Evolutionary conservation across 2,888 invertebrate genomes (phyloP).

Genomic region (Drosophila ezoana): DNA sequence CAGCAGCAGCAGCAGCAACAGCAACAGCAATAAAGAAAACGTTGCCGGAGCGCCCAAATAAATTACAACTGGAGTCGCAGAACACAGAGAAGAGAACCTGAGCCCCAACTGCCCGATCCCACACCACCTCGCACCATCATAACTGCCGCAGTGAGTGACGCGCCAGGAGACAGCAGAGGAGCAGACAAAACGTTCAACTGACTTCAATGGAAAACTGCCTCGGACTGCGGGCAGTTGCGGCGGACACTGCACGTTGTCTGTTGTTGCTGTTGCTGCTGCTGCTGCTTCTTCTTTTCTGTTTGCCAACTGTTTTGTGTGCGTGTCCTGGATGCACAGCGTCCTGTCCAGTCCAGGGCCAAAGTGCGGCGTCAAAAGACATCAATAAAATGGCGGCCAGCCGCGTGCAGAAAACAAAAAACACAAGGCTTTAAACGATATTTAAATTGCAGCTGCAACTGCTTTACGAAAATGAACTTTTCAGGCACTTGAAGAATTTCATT

Average conservation of each 20-base stretch:
- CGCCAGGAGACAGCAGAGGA: conserved; percentile 17
- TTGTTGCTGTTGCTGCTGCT: neutral
- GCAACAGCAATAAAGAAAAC: conserved; percentile 67
- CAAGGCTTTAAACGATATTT: conserved; percentile 42
- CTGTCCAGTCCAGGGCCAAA: conserved; percentile 30
- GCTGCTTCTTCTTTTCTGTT: conserved; percentile 22
- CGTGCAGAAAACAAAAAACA: conserved; percentile 14
- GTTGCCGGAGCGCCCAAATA: conserved; percentile 58
- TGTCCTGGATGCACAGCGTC: conserved; percentile 31
- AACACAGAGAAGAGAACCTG: conserved; percentile 9
- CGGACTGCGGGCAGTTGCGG: conserved; percentile 51
- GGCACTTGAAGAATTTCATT: too few relatives aligned
- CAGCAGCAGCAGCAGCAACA: conserved; percentile 35
- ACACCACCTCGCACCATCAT: conserved; percentile 14
- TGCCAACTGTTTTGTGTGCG: conserved; percentile 42
- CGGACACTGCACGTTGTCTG: conserved; percentile 23
- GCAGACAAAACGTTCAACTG: conserved; percentile 35
- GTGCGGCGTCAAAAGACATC: conserved; percentile 70
- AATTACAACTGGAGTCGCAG: conserved; percentile 62
- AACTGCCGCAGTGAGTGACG: conserved; percentile 46
- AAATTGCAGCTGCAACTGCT: conserved; percentile 25
- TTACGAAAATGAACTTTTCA: conserved; percentile 2
- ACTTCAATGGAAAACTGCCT: conserved; percentile 49
- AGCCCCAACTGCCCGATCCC: neutral
- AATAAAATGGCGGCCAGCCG: conserved; percentile 62